Percentiles rank a stretch among this genome's conserved stretches.
Conservation (phyloP, 2,797 vertebrate genomes). For the Argyrosomus regius region DNA sequence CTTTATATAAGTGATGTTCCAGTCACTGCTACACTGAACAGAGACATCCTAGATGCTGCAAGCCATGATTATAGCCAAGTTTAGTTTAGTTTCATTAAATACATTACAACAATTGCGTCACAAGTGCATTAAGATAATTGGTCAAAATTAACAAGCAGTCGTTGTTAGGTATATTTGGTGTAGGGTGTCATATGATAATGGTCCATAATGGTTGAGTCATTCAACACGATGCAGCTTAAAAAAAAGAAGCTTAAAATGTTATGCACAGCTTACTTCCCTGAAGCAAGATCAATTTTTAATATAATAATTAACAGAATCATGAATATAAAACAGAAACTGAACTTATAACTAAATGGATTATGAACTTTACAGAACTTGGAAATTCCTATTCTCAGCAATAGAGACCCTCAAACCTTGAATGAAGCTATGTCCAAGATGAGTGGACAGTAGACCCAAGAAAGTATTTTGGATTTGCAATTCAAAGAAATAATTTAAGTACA, state of each 20-base stretch:
- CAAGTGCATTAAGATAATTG: constrained; percentile 21
- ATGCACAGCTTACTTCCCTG: neutral
- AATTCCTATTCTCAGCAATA: neutral
- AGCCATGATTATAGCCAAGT: constrained; percentile 30
- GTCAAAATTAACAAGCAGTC: constrained; percentile 16
- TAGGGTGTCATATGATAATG: neutral
- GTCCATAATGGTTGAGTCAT: constrained; percentile 7
- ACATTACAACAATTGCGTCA: constrained; percentile 10
- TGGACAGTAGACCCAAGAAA: neutral
- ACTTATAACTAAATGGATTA: neutral
- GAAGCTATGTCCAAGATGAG: neutral
- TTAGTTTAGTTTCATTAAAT: neutral
- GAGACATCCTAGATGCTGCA: constrained; percentile 18
- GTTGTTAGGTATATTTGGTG: constrained; percentile 12
- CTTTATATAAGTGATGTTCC: constrained; percentile 45
- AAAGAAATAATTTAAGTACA: neutral
- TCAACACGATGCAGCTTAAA: constrained; percentile 2
- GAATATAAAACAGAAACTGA: neutral
- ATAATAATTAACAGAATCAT: neutral
- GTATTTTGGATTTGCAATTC: neutral
- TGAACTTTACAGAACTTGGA: neutral
- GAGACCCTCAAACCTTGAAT: neutral
- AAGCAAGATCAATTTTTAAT: neutral
- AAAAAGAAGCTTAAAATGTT: neutral
- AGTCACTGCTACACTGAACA: constrained; percentile 45